These are phyloP conservation scores for Acanthurus leucopareius DNA, from an alignment of 2,797 vertebrate genomes.

Conservation along the genomic window DNA sequence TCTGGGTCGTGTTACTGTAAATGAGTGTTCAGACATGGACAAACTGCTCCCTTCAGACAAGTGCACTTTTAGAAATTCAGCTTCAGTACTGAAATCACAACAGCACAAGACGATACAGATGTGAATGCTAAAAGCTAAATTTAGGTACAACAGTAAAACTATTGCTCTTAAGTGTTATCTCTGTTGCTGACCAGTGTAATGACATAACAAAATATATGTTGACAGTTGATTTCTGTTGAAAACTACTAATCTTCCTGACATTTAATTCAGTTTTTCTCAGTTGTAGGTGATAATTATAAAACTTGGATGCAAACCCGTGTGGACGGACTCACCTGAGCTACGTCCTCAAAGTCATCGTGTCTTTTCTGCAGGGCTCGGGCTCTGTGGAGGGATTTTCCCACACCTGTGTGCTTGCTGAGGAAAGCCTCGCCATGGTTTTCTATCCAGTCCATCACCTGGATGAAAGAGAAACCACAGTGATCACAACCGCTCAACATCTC, in stretches of 20 bases:
- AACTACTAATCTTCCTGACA: not conserved
- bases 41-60: not conserved
- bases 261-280: too few species aligned
- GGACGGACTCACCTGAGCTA: conserved; percentile 91
- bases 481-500: not conserved
- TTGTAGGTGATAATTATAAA: too few species aligned
- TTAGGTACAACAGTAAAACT: not conserved
- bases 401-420: conserved; percentile 96
- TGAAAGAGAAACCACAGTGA: not conserved
- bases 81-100: not conserved
- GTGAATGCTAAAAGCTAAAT: not conserved
- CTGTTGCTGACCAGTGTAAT: not conserved
- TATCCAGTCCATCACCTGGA: conserved; percentile 97
- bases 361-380: conserved; percentile 96
- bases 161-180: not conserved
- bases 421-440: conserved; percentile 98
- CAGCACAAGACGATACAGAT: not conserved
- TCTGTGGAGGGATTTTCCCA: conserved; percentile 96
- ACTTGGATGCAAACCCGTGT: not conserved
- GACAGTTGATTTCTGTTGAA: too few species aligned
- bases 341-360: conserved; percentile 98
- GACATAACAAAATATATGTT: not conserved
- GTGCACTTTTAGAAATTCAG: not conserved
- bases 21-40: not conserved
- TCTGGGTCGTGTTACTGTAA: too few species aligned